Base-by-base conservation (phyloP, 2,888 invertebrate species). In the Calliopum simillimum region DNA sequence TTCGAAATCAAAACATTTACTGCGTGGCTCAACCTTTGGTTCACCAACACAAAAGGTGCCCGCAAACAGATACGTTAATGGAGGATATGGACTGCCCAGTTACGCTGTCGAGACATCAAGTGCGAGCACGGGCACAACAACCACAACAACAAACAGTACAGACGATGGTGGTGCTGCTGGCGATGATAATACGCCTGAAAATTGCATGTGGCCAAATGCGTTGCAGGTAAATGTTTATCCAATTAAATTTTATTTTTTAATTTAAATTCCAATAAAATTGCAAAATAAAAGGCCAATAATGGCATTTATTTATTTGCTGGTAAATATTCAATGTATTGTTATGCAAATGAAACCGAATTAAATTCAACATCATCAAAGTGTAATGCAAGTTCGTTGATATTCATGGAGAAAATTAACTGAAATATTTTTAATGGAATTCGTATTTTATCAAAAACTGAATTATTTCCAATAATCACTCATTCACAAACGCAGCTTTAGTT, bases 151-250 rank as follows among this genome's bases (percentile, higher is more conserved):
- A 13, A 68, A 63, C 41, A 13, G 56, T 47, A 43, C 63, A 1
- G 61, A 46, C 58, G 53, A 71, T 19, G 76, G 73, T 41, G 19
- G 49, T 70, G 76, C 70, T 25, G 76, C 72, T 47, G 77, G 77
- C 59, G 76, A 74, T 59, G 81, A 82, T 64, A 77, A 75, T 69
- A 78, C 80, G n/a, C 78, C 83, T 5, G 84, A 85, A 72, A 85
- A 81, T 33, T 94, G 94, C 81, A 88, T 91, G 68, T 93, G 93
- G 91, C 93, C 94, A 11, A 91, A 90, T 80, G 90, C 92, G 68
- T 87, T 94, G 76, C 94, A 94, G 93, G 94, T 95, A 88, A 86
- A 71, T 74, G 51, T 51, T 16, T 23, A 16, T 33, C 1, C 8
- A 33, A 33, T 33, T 33, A 33, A 33, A 33, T 33, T 33, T 1